phyloP scores from a whole-genome alignment of 2,113 vertebrate genomes.

The Tetrao urogallus region DNA sequence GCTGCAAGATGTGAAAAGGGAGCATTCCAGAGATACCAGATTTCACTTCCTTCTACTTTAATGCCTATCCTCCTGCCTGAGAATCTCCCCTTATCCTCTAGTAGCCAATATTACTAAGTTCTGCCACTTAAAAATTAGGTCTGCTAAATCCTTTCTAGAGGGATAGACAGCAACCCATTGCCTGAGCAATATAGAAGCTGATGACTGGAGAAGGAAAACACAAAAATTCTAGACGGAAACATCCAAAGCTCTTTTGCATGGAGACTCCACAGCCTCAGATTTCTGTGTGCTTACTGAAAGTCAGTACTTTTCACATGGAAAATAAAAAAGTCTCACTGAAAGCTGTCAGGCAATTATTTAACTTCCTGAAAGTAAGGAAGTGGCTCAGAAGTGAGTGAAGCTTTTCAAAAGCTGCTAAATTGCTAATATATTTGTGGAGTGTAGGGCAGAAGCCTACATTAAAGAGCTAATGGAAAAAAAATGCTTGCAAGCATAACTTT shows the following conservation, averaged over 20 bases:
- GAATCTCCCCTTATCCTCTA: not conserved
- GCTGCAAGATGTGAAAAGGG: not conserved
- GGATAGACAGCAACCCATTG: not conserved
- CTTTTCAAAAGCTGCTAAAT: constrained; percentile 39
- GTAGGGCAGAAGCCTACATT: not conserved
- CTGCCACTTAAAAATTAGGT: not conserved
- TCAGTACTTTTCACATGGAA: not conserved
- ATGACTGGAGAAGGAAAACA: not conserved
- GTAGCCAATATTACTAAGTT: not conserved
- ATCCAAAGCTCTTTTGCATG: not conserved
- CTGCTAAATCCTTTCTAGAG: not conserved
- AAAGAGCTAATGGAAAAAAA: not conserved
- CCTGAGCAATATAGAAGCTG: not conserved
- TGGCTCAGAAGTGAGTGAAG: not conserved
- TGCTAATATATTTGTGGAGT: not conserved
- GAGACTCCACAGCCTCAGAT: not conserved
- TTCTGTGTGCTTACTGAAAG: not conserved
- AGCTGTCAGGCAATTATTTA: not conserved
- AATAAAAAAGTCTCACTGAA: not conserved
- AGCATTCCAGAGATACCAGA: not conserved
- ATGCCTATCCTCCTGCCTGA: not conserved
- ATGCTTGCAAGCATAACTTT: not conserved
- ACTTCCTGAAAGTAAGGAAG: constrained; percentile 42
- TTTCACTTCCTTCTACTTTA: not conserved
- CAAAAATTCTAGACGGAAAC: not conserved